Conservation (phyloP, 2,888 invertebrate species). For the Pecten maximus region DNA sequence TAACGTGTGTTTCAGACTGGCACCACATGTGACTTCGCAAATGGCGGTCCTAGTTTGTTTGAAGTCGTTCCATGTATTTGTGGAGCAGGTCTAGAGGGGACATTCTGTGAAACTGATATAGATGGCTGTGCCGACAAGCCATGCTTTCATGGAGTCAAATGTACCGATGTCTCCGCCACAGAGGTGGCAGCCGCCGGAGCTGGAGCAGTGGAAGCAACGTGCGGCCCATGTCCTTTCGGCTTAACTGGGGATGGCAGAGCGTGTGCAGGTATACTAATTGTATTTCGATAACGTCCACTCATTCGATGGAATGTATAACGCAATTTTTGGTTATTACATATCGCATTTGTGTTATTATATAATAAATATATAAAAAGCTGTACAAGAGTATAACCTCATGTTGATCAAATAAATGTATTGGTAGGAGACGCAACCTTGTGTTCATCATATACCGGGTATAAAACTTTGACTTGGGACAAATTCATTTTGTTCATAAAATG, state of each 20-base stretch:
- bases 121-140: conserved; percentile 70
- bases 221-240: conserved; percentile 65
- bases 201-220: conserved; percentile 58
- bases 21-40: conserved; percentile 62
- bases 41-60: conserved; percentile 54
- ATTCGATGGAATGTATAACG: too few relatives aligned
- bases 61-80: conserved; percentile 66
- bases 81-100: conserved; percentile 62
- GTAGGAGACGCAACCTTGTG: too few relatives aligned
- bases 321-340: too few relatives aligned
- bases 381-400: too few relatives aligned
- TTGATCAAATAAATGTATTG: too few relatives aligned
- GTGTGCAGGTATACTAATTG: conserved; percentile 59
- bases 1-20: conserved; percentile 63
- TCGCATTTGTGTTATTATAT: too few relatives aligned
- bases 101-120: conserved; percentile 65
- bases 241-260: conserved; percentile 62
- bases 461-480: too few relatives aligned
- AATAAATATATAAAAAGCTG: too few relatives aligned
- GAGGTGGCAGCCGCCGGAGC: conserved; percentile 49
- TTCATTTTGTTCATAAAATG: too few relatives aligned
- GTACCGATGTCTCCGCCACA: conserved; percentile 65
- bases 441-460: too few relatives aligned
- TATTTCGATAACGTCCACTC: too few relatives aligned
- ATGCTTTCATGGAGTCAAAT: conserved; percentile 61